Conservation (phyloP, 35 echinoderm and acorn worm genomes). For the Holothuria glaberrima region DNA sequence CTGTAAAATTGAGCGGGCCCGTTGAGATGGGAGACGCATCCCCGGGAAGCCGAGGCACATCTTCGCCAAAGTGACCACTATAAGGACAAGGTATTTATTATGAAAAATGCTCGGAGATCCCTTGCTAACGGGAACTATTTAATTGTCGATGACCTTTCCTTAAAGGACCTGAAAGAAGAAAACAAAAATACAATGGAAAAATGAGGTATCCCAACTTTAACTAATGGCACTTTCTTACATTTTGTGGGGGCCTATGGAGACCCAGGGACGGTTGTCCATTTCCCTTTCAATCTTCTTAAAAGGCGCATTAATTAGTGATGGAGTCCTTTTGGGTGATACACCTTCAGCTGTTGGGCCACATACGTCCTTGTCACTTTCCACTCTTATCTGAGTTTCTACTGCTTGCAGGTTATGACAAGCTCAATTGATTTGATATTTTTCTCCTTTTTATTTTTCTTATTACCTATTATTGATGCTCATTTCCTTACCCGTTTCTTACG, state of each 20-base stretch:
- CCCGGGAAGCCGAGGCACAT: not conserved
- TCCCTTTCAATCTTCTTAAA: not conserved
- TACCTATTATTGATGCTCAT: not conserved
- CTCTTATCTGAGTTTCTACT: not conserved
- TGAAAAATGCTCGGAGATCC: not conserved
- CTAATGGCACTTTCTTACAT: not conserved
- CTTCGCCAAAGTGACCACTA: constrained; percentile 7
- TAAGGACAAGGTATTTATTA: not conserved
- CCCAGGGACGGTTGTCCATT: not conserved
- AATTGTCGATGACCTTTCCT: not conserved
- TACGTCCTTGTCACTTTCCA: not conserved
- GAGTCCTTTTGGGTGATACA: not conserved
- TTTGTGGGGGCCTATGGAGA: not conserved
- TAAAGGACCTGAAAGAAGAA: not conserved
- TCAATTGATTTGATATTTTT: constrained; percentile 6
- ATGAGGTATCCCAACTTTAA: not conserved
- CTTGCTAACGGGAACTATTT: not conserved
- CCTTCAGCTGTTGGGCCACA: not conserved
- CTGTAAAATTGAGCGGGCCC: not conserved
- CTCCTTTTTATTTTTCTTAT: not conserved
- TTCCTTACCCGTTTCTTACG: not conserved
- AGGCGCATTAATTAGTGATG: not conserved
- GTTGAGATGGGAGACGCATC: not conserved
- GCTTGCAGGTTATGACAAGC: not conserved
- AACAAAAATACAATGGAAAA: not conserved